Conservation (phyloP, 2,113 vertebrate genomes). For the Sapayoa aenigma region DNA sequence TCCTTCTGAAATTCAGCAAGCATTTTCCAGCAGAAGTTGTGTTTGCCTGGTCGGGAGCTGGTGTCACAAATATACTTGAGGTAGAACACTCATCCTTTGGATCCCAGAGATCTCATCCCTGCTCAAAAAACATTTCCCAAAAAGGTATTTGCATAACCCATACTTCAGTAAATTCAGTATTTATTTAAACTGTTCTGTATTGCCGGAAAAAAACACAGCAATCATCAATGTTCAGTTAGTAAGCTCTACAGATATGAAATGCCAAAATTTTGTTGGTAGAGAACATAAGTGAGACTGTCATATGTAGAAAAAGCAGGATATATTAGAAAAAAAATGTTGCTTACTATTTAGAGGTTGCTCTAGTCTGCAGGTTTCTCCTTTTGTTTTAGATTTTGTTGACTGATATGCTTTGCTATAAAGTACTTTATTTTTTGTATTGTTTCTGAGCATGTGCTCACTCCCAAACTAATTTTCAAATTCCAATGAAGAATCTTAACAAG, state of each 20-base stretch:
- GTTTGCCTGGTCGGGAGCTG: not conserved
- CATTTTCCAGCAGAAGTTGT: not conserved
- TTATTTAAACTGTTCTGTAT: not conserved
- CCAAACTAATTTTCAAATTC: not conserved
- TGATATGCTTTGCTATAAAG: not conserved
- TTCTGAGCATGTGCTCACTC: not conserved
- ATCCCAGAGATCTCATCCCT: not conserved
- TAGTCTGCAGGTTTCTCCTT: not conserved
- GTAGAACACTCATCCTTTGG: not conserved
- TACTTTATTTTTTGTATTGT: not conserved
- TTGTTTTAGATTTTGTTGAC: not conserved
- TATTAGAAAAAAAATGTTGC: not conserved
- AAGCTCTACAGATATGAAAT: not conserved
- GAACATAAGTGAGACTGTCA: not conserved
- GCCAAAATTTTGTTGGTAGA: not conserved
- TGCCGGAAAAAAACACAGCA: not conserved
- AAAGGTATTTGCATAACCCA: not conserved
- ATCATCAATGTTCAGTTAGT: not conserved
- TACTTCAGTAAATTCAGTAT: not conserved
- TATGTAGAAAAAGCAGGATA: not conserved
- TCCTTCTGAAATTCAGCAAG: not conserved
- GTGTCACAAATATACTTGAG: not conserved
- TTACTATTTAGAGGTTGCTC: not conserved
- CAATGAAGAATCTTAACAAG: not conserved
- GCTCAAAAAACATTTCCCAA: not conserved